These are phyloP conservation scores for Norana najaformis DNA, from an alignment of 2,888 invertebrate species.

Conservation along the genomic window DNA sequence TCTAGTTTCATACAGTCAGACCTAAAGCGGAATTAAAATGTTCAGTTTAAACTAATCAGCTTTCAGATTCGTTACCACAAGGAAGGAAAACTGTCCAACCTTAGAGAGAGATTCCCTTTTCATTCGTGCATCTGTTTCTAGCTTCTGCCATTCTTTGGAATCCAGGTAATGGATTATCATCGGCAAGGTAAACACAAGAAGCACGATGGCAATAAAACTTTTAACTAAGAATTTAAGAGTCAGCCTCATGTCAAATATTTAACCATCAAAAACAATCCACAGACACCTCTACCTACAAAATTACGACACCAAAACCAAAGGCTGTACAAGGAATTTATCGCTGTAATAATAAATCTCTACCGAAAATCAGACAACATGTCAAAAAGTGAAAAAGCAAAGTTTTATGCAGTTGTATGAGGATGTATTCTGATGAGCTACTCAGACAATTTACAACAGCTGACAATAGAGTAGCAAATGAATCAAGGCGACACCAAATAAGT, in stretches of 20 bases:
- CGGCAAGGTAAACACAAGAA: constrained; percentile 39
- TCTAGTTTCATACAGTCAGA: not conserved
- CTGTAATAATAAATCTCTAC: no score
- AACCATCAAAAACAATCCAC: not conserved
- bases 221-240: constrained; percentile 37
- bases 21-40: not conserved
- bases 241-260: constrained; percentile 31
- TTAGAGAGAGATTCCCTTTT: constrained; percentile 1
- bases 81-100: not conserved
- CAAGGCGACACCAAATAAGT: no score
- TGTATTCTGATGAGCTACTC: no score
- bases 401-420: no score
- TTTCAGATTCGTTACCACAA: no score
- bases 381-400: no score
- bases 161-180: constrained; percentile 40
- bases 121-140: constrained; percentile 23
- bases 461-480: no score
- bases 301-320: not conserved
- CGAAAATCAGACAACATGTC: no score
- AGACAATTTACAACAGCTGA: no score
- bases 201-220: constrained; percentile 34
- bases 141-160: constrained; percentile 30
- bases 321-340: no score
- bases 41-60: not conserved
- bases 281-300: not conserved